Evolutionary conservation across 2,113 vertebrate genomes (phyloP).

Genomic region (Tachycineta bicolor): DNA sequence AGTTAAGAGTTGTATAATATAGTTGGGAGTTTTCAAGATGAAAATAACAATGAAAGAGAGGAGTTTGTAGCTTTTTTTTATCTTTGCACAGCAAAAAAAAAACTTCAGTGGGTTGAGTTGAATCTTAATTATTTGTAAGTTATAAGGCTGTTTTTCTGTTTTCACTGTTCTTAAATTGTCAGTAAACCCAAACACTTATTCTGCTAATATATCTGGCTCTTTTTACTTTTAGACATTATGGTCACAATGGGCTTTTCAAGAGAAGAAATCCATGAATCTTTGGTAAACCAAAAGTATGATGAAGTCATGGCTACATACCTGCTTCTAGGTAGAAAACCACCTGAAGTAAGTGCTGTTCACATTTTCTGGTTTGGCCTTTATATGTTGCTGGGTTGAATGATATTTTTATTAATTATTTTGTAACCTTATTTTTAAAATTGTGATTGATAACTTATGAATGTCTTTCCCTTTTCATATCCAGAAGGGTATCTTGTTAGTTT

Average conservation of each 20-base stretch:
- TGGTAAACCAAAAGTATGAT: constrained; percentile 92
- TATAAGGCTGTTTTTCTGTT: neutral
- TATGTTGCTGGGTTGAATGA: neutral
- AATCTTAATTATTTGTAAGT: neutral
- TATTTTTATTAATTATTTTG: neutral
- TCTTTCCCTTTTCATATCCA: neutral
- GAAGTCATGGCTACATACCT: constrained; percentile 98
- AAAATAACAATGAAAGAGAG: neutral
- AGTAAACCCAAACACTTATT: neutral
- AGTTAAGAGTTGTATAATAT: neutral
- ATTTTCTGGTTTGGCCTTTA: neutral
- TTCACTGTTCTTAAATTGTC: neutral
- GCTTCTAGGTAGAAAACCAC: constrained; percentile 93
- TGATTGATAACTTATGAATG: neutral
- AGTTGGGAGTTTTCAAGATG: neutral
- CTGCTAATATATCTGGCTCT: neutral
- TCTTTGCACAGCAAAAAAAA: neutral
- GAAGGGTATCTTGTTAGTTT: neutral
- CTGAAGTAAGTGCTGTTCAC: constrained; percentile 82
- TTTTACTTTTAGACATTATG: constrained; percentile 87
- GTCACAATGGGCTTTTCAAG: constrained; percentile 97
- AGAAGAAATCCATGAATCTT: constrained; percentile 94
- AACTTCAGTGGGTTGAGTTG: neutral
- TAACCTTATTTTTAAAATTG: neutral
- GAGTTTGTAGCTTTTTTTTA: neutral